Evolutionary conservation across 2,888 invertebrate species (phyloP), one percentile per base, ranked within the genome.

Genomic region (Trisateles emortualis): DNA sequence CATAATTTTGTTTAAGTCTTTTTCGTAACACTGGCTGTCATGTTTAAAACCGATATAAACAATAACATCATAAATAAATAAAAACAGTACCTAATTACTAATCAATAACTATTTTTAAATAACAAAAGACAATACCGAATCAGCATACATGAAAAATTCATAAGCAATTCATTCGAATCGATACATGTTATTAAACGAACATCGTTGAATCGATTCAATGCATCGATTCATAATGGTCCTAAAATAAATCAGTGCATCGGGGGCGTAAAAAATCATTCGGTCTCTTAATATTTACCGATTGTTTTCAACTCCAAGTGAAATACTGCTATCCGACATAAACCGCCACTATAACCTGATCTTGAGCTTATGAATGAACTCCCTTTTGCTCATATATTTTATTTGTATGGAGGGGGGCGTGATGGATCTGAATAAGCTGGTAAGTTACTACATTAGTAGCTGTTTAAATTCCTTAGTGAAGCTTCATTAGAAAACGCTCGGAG

Each of bases 201-300:
- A 52, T 29, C 39, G 44, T 41, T 60, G 54, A 60, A 74, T 71
- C 69, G 50, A 47, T 50, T 55, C 52, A 51, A 55, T 61, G 70
- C 77, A 76, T 74, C 74, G 76, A 74, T 76, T 77, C 63, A 70
- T 30, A 69, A 72, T 64, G 59, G 66, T 61, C 59, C 66, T 68
- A 66, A 64, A 72, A 81, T 84, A 80, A 84, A 81, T 82, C 76
- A 80, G 66, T 72, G 61, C 72, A 72, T 61, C 68, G 68, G 63
- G 63, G 76, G 80, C 79, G 75, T 77, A 81, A 81, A 76, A 79
- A 78, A 80, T 72, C 75, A 78, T 75, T 75, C 74, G 53, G 55
- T 66, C 74, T 74, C 79, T 82, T 79, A 79, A 81, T 81, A 82
- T 85, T 79, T 77, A 83, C 79, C 73, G 78, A 84, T 83, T 83